Evolutionary conservation across 2,888 invertebrate species (phyloP), one percentile per base, ranked within the genome.

Genomic region (Catocala nupta): DNA sequence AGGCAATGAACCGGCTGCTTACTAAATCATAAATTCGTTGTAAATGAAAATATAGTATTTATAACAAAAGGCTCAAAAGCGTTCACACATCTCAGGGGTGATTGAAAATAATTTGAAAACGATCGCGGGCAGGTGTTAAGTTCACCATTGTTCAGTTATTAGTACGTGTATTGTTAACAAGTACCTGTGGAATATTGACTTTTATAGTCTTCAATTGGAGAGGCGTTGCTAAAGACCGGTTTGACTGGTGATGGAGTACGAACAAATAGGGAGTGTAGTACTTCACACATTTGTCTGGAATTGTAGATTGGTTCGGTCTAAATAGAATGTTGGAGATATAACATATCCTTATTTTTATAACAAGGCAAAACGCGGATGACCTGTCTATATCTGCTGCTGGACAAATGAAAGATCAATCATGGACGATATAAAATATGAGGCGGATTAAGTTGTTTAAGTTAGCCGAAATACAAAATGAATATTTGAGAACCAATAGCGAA

Each of bases 61-160:
- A 25, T 7, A 13, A 48, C 48, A 48, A 48, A 48, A 25, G 25
- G 13, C 8, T 16, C 8, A 48, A 48, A 49, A n/a, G 11, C 11
- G 9, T 49, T 34, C n/a, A 52, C 52, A 42, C 52, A 42, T 59
- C 55, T 70, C 49, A 64, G 69, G 50, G 47, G 49, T 60, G 61
- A 71, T 68, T 70, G 56, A 54, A 53, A 67, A 49, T 53, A 59
- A 57, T 53, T 49, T 53, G 5, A 55, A 36, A 42, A 36, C 9
- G 6, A 64, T 58, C 54, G 54, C 44, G 33, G 43, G 80, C 84
- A 85, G 83, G 86, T 87, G 88, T 80, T 75, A 81, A 80, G 68
- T 77, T 65, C 51, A 52, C 75, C 69, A 82, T 86, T 87, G 85
- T 88, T 82, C 77, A 70, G 66, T 69, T 78, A 77, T 68, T 67